Conservation (phyloP, 2,888 invertebrate species). For the Peribatodes rhomboidaria region DNA sequence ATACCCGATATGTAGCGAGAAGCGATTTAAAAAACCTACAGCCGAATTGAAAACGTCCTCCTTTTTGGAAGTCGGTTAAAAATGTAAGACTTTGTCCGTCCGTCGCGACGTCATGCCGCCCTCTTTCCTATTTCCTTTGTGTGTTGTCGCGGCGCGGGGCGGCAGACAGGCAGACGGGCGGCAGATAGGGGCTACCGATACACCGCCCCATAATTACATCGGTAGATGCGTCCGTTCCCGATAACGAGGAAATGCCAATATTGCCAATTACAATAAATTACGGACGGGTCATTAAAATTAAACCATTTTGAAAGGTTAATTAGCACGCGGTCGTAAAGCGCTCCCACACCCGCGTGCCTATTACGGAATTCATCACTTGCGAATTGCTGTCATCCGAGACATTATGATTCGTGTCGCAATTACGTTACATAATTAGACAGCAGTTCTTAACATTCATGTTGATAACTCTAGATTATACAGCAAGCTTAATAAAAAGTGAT, state of each 20-base stretch:
- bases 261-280: conserved; percentile 30
- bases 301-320: conserved; percentile 20
- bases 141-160: neutral
- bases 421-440: too few species aligned
- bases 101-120: neutral
- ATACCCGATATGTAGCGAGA: too few species aligned
- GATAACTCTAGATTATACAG: too few species aligned
- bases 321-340: neutral
- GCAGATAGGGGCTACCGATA: neutral
- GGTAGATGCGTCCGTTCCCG: conserved; percentile 7
- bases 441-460: too few species aligned
- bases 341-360: neutral
- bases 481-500: too few species aligned
- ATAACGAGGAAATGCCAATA: conserved; percentile 30
- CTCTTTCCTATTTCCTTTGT: neutral
- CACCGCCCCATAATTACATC: conserved; percentile 12
- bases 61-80: too few species aligned
- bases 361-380: neutral
- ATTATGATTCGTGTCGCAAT: too few species aligned
- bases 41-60: too few species aligned
- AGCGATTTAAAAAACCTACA: too few species aligned
- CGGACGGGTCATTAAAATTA: conserved; percentile 24
- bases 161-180: neutral
- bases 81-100: neutral
- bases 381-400: neutral